Evolutionary conservation across 2,888 invertebrate genomes (phyloP), one percentile per base, ranked within the genome.

Genomic region (Dryadula phaetusa): DNA sequence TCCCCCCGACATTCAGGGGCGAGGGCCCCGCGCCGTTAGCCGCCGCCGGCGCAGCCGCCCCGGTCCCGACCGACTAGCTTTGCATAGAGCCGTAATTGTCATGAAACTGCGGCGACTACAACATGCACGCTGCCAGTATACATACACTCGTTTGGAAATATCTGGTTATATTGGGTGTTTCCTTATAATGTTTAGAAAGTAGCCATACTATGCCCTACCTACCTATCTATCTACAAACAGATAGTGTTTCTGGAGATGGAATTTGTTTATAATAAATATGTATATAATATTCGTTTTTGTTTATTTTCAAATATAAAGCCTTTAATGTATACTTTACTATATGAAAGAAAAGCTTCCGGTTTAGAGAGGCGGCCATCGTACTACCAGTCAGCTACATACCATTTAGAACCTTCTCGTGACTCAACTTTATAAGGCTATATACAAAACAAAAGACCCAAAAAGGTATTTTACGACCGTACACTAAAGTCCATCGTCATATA

Each of bases 361-460:
- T 10, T 8, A 56, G 22, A 40, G 54, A 37, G 56, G 16, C n/a
- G 25, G 56, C 37, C 34, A 16, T 16, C 46, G 49, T 63, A 53
- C 28, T 47, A 53, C 44, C 54, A 62, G 44, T 37, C 69, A 64
- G 64, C 64, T 64, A n/a, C n/a, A n/a, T n/a, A n/a, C n/a, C n/a
- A 49, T 70, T 67, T 67, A 67, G 69, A 69, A 66, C 60, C 67
- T 67, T 64, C 52, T 67, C 63, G 70, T 71, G 70, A 75, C 70
- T 73, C 74, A 72, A 70, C 72, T 58, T 65, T 58, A 70, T 58
- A 66, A 70, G 22, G 62, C 49, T 56, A 67, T 66, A 64, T 65
- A 73, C 25, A 54, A 56, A 52, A 46, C 60, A 62, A 63, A 16
- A 52, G 40, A 14, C 66, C 67, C 62, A 66, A 73, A 66, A 68